Evolutionary conservation across 1,140 invertebrate species (phyloP), one percentile per base, ranked within the genome.

Genomic region (Wasmannia auropunctata): DNA sequence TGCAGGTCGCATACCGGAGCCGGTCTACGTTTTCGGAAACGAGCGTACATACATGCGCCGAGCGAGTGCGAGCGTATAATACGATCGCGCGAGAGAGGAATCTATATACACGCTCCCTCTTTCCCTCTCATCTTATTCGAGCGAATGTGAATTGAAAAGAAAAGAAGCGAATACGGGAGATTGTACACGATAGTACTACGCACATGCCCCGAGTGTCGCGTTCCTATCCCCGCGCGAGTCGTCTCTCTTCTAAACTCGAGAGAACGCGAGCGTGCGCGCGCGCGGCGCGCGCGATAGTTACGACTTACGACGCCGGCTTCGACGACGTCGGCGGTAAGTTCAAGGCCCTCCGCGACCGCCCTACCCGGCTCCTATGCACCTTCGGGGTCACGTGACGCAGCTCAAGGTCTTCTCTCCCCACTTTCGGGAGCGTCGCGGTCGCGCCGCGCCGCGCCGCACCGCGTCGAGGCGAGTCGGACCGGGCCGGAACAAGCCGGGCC

Each of bases 401-500:
- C 93, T 95, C 94, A 95, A 95, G 94, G 95, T 95, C 94, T 94
- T 93, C 92, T 95, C 95, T 95, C 94, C 94, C 94, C 92, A 92
- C 94, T 85, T 81, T 51, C 56, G 43, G 69, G 31, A 51, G 54
- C 65, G 76, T 84, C 76, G 86, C 86, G 81, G 58, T 54, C 81
- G 63, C 60, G 46, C 79, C 74, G 85, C 60, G 25, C 14, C 85
- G 54, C 43, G 11, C 34, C 63, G 60, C 19, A n/a, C 1, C 62
- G 25, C 46, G 25, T 37, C 77, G 60, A 40, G 63, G 19, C 54
- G 40, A 56, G 51, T 22, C 79, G 70, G 69, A 80, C 88, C 85
- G 85, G 37, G 77, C 85, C 74, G 58, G 51, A n/a, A 6, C n/a
- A 2, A 7, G 49, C 49, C 87, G 65, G 69, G 81, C 72, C 60